Evolutionary conservation across 2,113 vertebrate genomes (phyloP).

Genomic region (Trichechus manatus): DNA sequence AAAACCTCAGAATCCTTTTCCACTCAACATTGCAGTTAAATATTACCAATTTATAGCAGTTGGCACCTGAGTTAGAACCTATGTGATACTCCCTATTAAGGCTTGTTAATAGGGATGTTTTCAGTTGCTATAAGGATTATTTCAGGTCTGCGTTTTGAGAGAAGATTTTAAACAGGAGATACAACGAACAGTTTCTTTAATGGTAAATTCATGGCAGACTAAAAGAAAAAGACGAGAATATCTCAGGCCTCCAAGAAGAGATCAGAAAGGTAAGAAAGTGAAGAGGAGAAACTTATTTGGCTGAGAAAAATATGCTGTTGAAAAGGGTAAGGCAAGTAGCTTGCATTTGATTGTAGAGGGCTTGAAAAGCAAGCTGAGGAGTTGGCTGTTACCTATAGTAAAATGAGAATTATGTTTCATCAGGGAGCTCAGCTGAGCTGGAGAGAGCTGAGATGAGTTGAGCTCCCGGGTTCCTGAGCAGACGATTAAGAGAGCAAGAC

Average conservation of each 20-base stretch:
- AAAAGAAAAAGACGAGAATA: not conserved
- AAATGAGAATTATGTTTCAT: not conserved
- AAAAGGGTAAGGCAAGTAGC: not conserved
- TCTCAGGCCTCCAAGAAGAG: not conserved
- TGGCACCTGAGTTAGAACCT: not conserved
- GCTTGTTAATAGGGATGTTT: not conserved
- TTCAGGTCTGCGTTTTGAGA: not conserved
- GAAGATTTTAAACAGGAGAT: not conserved
- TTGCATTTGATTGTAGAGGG: rapidly evolving
- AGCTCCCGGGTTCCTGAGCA: not conserved
- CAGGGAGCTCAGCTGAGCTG: not conserved
- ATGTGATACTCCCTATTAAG: not conserved
- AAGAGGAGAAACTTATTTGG: not conserved
- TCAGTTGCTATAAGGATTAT: not conserved
- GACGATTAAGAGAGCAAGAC: not conserved
- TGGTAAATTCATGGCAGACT: not conserved
- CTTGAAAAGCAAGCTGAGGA: not conserved
- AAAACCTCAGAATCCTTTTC: not conserved
- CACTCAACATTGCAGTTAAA: not conserved
- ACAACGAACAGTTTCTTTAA: not conserved
- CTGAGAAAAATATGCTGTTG: not conserved
- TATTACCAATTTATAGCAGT: not conserved
- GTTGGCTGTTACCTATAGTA: not conserved
- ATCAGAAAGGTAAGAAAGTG: not conserved
- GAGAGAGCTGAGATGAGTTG: not conserved